phyloP scores from a whole-genome alignment of 2,797 vertebrate genomes.

The Phalanger gymnotis region DNA sequence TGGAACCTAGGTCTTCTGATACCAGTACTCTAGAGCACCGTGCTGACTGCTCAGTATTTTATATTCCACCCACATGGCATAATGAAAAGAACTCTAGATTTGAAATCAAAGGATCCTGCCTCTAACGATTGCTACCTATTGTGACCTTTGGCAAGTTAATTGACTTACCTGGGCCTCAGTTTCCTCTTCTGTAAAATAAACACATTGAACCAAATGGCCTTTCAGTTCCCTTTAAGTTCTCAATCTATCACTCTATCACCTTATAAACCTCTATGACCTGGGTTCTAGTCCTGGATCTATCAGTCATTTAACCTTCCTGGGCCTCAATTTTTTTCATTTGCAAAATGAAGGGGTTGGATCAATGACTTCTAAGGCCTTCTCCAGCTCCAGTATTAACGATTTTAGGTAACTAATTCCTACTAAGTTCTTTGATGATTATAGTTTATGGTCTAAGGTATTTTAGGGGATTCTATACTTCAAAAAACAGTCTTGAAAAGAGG shows the following conservation, averaged over 20 bases:
- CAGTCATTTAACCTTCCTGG: not conserved
- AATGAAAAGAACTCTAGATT: not conserved
- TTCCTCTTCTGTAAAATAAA: too few species aligned
- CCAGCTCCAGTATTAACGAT: not conserved
- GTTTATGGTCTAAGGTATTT: not conserved
- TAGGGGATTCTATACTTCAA: not conserved
- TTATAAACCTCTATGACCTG: not conserved
- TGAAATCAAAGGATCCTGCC: not conserved
- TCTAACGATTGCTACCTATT: not conserved
- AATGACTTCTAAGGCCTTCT: not conserved
- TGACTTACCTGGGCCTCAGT: too few species aligned
- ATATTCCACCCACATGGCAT: not conserved
- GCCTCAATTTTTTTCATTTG: not conserved
- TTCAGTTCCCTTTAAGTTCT: too few species aligned
- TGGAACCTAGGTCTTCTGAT: not conserved
- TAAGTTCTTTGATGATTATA: not conserved
- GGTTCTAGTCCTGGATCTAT: not conserved
- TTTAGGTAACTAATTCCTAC: not conserved
- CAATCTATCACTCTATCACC: not conserved
- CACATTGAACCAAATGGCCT: too few species aligned
- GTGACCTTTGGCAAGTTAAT: not conserved
- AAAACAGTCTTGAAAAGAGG: not conserved
- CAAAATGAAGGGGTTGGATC: not conserved
- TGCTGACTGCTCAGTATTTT: not conserved
- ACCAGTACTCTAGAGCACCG: not conserved